These are phyloP conservation scores for Aplodontia rufa DNA, from an alignment of 2,113 vertebrate genomes.

Conservation along the genomic window DNA sequence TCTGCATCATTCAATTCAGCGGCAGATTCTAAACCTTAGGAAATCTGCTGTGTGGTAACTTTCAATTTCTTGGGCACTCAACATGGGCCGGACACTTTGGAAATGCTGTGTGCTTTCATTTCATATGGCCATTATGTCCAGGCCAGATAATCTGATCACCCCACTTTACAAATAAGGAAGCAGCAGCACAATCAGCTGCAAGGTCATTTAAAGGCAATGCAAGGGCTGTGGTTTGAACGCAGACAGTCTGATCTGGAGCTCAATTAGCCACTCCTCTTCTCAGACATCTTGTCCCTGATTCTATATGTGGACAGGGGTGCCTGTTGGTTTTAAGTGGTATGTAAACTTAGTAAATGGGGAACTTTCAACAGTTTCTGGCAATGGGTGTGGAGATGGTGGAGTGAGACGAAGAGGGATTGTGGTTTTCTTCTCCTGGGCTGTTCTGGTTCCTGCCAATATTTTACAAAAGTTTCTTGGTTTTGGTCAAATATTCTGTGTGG, in stretches of 20 bases:
- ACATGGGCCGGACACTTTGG: too few species aligned
- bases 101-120: background rate
- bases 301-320: too few species aligned
- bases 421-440: background rate
- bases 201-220: background rate
- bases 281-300: background rate
- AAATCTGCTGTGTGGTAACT: background rate
- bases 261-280: background rate
- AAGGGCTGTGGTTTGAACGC: background rate
- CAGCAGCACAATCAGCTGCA: background rate
- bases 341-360: too few species aligned
- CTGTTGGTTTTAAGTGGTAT: too few species aligned
- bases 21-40: background rate
- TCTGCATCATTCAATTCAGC: background rate
- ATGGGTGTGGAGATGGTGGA: rapidly evolving
- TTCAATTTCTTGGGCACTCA: background rate
- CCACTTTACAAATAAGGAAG: background rate
- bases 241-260: background rate
- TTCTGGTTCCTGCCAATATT: background rate
- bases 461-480: background rate
- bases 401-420: background rate
- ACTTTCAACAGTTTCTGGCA: background rate
- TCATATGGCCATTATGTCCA: background rate
- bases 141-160: background rate
- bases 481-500: background rate